Percentiles rank a stretch among this genome's conserved stretches.
Conservation (phyloP, 2,113 vertebrate genomes). For the Podarcis muralis region DNA sequence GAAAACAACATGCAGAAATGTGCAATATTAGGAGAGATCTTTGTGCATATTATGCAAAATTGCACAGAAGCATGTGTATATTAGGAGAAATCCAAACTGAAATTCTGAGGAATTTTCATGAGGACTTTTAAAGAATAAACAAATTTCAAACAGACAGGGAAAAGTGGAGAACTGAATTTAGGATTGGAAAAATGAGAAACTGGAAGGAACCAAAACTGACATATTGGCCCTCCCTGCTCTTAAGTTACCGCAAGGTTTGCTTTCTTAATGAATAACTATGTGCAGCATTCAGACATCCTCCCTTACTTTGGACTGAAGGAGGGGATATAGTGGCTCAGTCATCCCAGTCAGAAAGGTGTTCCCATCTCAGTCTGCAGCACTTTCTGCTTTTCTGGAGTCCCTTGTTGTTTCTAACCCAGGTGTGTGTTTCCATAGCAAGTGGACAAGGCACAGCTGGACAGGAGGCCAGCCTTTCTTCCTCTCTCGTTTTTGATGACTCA, state of each 20-base stretch:
- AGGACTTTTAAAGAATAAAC: no score
- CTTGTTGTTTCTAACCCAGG: not conserved
- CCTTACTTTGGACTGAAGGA: not conserved
- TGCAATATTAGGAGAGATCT: no score
- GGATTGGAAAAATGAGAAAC: no score
- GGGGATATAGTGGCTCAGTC: not conserved
- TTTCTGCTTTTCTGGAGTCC: not conserved
- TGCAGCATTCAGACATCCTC: not conserved
- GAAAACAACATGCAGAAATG: no score
- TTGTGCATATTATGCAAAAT: no score
- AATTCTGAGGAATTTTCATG: no score
- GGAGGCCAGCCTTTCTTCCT: not conserved
- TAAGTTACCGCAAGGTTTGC: not conserved
- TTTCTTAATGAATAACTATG: not conserved
- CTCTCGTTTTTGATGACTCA: slow-evolving; percentile 20
- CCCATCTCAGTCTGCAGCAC: not conserved
- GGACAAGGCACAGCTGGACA: slow-evolving; percentile 6
- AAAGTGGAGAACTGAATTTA: no score
- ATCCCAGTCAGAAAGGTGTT: not conserved
- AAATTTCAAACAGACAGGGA: no score
- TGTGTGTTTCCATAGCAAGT: not conserved
- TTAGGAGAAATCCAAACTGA: no score
- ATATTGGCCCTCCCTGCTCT: not conserved
- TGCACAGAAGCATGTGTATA: no score
- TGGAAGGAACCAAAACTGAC: no score